Base-by-base conservation (phyloP, 2,797 vertebrate genomes). In the Picus viridis region DNA sequence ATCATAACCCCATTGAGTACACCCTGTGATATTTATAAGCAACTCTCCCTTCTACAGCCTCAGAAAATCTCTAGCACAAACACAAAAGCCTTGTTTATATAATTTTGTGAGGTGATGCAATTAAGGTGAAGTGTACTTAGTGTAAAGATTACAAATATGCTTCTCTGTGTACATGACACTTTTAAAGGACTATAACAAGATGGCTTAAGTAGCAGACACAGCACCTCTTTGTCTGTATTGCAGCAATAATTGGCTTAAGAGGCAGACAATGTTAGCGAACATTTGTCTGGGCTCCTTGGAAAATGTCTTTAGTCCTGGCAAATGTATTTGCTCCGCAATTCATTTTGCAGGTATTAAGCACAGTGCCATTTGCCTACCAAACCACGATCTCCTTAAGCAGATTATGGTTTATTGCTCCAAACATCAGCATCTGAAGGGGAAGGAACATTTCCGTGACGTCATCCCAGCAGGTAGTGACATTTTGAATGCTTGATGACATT, bases 401-500 rank as follows among this genome's bases (percentile, higher is more conserved):
- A 94, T 97, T 96, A 92, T 1, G 18, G 65, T 59, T 85, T 83
- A 73, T 88, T 90, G 72, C 92, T 94, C 73, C 77, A 86, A 86
- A 88, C 85, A 69, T 53, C 88, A 88, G 61, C 71, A 58, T 94
- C 81, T 79, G 68, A 90, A 92, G 62, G 62, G 19, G 68, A 94
- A 91, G 62, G 80, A 68, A 72, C 77, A 63, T 83, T 95, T 92
- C 73, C 2, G 8, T 94, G 96, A 96, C 3, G 51, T 97, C 96
- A 97, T 77, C 91, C 67, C 86, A 91, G 94, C 80, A 95, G 92
- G 95, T 92, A 95, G 95, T 97, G 97, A 96, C 95, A 97, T 97
- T 97, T 97, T 94, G 90, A 97, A 96, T 97, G 96, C 94, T 91
- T 97, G 97, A 97, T 97, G 96, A 95, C 97, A 97, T 97, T 97